Conservation (phyloP, 2,888 invertebrate genomes). For the Stomorhina lunata region DNA sequence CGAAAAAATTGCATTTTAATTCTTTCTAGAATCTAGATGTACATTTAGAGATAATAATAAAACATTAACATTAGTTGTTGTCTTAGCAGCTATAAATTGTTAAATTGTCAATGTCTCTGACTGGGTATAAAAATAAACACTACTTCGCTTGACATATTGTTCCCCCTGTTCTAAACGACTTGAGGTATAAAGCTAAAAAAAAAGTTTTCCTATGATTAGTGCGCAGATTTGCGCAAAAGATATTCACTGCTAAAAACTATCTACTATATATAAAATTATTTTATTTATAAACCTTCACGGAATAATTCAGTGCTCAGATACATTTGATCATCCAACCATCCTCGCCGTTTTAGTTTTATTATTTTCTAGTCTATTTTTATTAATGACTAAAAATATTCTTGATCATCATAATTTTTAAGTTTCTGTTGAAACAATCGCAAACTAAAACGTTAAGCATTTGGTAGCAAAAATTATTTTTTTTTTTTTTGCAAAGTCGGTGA, state of each 20-base stretch:
- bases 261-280: conserved; percentile 22
- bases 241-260: conserved; percentile 32
- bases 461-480: conserved; percentile 17
- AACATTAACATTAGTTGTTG: conserved; percentile 44
- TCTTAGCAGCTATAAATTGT: conserved; percentile 61
- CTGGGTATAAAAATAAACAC: conserved; percentile 44
- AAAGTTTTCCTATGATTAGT: conserved; percentile 4
- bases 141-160: conserved; percentile 3
- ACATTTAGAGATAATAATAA: conserved; percentile 51
- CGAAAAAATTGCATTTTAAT: conserved; percentile 55
- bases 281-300: conserved; percentile 60
- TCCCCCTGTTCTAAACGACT: neutral
- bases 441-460: conserved; percentile 42
- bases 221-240: conserved; percentile 33
- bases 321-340: conserved; percentile 21
- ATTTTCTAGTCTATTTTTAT: conserved; percentile 59
- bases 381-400: conserved; percentile 50
- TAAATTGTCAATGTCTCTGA: conserved; percentile 63
- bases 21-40: conserved; percentile 46
- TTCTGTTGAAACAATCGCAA: conserved; percentile 17
- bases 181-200: neutral
- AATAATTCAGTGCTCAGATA: conserved; percentile 32
- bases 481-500: conserved; percentile 41
- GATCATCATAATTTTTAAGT: conserved; percentile 40
- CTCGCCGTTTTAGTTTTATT: conserved; percentile 5